Conservation (phyloP, 2,797 vertebrate genomes). For the Thamnophis elegans region DNA sequence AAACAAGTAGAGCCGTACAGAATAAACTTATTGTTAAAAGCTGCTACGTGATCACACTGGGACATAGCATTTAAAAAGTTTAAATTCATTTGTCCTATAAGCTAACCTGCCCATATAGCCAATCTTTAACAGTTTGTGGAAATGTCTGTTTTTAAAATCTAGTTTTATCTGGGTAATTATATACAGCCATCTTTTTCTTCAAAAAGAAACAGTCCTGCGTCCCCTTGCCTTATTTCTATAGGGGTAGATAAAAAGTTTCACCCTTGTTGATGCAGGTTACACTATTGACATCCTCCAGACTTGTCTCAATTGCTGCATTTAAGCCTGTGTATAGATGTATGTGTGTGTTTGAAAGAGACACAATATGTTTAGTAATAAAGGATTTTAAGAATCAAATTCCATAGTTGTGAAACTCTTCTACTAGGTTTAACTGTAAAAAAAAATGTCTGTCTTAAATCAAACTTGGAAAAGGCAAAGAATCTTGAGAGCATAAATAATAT, state of each 20-base stretch:
- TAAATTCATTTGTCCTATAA: neutral
- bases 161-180: neutral
- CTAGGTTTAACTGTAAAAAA: neutral
- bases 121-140: slow-evolving; percentile 45
- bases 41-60: slow-evolving; percentile 22
- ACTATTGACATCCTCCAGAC: neutral
- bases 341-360: neutral
- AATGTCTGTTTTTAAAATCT: slow-evolving; percentile 8
- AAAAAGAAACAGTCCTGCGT: neutral
- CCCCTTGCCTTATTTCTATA: neutral
- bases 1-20: slow-evolving; percentile 15
- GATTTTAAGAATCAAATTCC: neutral
- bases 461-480: too few species aligned
- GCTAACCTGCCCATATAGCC: slow-evolving; percentile 1
- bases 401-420: neutral
- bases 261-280: neutral
- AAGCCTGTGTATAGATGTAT: neutral
- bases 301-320: neutral
- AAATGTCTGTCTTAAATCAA: neutral
- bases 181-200: neutral
- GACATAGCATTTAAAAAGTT: neutral
- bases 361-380: neutral
- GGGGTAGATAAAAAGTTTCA: neutral
- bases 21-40: slow-evolving; percentile 41
- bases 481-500: too few species aligned